Base-by-base conservation (phyloP, 2,113 vertebrate species). In the Scomber colias region DNA sequence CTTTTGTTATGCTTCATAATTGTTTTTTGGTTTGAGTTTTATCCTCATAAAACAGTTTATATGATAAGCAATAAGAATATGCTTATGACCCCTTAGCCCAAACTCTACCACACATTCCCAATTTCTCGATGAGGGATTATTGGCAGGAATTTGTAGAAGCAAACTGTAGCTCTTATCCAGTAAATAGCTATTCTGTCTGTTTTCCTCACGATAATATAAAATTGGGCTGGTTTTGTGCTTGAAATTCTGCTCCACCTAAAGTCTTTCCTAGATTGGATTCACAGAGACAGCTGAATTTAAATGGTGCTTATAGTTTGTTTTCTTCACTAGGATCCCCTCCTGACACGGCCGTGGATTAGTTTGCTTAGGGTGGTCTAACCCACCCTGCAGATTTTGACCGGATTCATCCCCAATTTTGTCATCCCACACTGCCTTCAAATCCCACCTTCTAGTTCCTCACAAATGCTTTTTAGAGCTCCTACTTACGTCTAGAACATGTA, bases 341-440 rank as follows among this genome's bases (percentile, higher is more conserved):
- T 9, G 31, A 72, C 53, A 59, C 16, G 24, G 44, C 67, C 35
- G 2, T 49, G 55, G 79, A 59, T 75, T 82, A 56, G 27, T 19
- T 63, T 50, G 46, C 14, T 4, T 71, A 67, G 74, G 50, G 69
- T 81, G 65, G 60, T 16, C 2, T 60, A 63, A 45, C 12, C 1
- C 69, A 75, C 11, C 5, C 67, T 44, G 45, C 24, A 49, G 66
- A 49, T 89, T 75, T n/a, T 60, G 24, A 73, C 27, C 0, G 1
- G 50, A 75, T 59, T 81, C 16, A 77, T 71, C 66, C 35, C 70
- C 31, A 49, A 16, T 75, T 75, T 31, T 11, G 11, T 66, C 40
- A 57, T 59, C 11, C 53, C 51, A 56, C 31, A 4, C 48, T 79
- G 50, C 19, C 63, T 51, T 80, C 1, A 62, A 71, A 62, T 54